Conservation (phyloP, 2,113 vertebrate species). For the Brachypodius melanocephalos region DNA sequence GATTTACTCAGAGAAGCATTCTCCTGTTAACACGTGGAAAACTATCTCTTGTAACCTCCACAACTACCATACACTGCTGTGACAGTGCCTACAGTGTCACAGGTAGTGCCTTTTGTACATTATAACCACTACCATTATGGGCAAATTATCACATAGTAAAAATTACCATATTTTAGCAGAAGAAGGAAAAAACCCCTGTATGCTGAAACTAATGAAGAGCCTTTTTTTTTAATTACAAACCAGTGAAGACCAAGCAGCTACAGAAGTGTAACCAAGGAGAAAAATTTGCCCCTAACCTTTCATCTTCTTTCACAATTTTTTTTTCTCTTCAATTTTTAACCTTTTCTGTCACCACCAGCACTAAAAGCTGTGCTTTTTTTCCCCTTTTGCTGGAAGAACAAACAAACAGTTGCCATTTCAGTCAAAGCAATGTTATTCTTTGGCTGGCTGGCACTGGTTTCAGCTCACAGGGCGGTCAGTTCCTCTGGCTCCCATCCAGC, state of each 20-base stretch:
- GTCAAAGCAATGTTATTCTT: constrained; percentile 61
- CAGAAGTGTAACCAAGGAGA: not conserved
- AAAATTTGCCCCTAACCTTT: not conserved
- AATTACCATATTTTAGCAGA: not conserved
- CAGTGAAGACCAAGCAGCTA: not conserved
- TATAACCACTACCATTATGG: not conserved
- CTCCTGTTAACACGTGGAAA: not conserved
- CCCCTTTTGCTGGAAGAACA: constrained; percentile 40
- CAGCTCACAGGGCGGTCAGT: constrained; percentile 38
- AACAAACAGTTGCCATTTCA: constrained; percentile 64
- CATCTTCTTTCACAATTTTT: not conserved
- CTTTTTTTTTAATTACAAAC: not conserved
- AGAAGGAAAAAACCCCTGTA: not conserved
- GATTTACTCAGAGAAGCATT: not conserved
- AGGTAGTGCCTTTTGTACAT: not conserved
- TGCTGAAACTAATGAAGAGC: not conserved
- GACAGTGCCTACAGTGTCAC: not conserved
- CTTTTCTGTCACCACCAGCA: constrained; percentile 40
- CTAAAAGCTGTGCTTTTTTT: not conserved
- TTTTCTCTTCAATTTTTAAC: constrained; percentile 7
- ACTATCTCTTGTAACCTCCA: not conserved
- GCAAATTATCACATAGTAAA: not conserved
- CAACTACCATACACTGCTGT: not conserved
- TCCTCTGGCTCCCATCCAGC: constrained; percentile 40
- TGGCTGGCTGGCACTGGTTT: constrained; percentile 42